These are phyloP conservation scores for Sicus ferrugineus DNA, from an alignment of 2,888 invertebrate species.

Conservation along the genomic window DNA sequence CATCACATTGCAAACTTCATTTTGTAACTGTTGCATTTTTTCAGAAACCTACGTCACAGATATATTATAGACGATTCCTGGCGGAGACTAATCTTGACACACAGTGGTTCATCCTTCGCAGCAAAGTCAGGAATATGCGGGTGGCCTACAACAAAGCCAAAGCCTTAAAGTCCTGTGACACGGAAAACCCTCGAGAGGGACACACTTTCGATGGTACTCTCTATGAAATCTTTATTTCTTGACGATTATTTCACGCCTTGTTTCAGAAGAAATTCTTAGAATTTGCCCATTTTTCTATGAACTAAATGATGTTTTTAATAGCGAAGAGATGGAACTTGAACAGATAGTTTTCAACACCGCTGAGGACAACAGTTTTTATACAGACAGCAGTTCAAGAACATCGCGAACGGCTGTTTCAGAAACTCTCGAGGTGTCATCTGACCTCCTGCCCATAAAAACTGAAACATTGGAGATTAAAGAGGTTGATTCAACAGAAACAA, in stretches of 20 bases:
- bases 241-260: neutral
- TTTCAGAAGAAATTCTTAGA: slow-evolving; percentile 12
- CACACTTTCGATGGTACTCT: neutral
- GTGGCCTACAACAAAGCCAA: slow-evolving; percentile 27
- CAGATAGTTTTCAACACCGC: neutral
- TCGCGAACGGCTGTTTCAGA: neutral
- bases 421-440: neutral
- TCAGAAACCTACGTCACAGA: slow-evolving; percentile 19
- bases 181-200: neutral
- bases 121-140: slow-evolving; percentile 26
- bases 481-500: neutral
- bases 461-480: neutral
- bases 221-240: neutral
- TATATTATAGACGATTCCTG: slow-evolving; percentile 20
- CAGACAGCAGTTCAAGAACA: neutral
- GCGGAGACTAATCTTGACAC: neutral
- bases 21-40: neutral
- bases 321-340: neutral
- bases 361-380: neutral
- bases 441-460: neutral
- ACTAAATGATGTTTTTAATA: slow-evolving; percentile 2
- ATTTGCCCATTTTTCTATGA: slow-evolving; percentile 10
- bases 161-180: slow-evolving; percentile 4
- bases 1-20: neutral
- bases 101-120: slow-evolving; percentile 16